phyloP scores from a whole-genome alignment of 2,797 vertebrate species.

The Pogonophryne albipinna region DNA sequence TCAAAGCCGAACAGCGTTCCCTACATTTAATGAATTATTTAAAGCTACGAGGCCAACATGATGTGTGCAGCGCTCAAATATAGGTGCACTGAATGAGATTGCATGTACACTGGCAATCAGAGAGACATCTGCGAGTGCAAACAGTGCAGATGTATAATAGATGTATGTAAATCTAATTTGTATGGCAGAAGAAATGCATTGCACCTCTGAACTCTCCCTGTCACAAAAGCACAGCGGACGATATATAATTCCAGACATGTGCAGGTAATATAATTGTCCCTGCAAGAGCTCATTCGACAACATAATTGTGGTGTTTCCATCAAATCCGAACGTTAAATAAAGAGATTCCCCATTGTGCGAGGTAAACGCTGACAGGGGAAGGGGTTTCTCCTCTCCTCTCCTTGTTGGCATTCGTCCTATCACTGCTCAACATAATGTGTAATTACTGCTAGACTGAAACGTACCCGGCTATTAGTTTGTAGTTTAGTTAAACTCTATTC shows the following conservation, averaged over 20 bases:
- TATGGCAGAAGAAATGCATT: conserved; percentile 8
- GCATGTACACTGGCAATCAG: not conserved
- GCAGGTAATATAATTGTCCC: conserved; percentile 38
- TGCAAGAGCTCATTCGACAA: conserved; percentile 42
- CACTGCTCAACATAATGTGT: not conserved
- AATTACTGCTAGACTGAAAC: not conserved
- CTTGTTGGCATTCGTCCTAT: not conserved
- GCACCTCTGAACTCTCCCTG: conserved; percentile 23
- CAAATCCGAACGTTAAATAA: conserved; percentile 44
- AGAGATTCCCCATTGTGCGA: conserved; percentile 22
- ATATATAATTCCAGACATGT: conserved; percentile 11
- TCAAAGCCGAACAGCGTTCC: conserved; percentile 52
- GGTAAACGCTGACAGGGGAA: conserved; percentile 11
- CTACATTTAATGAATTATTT: conserved; percentile 69
- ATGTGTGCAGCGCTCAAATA: conserved; percentile 38
- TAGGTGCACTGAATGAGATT: conserved; percentile 24
- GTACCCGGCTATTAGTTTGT: no score
- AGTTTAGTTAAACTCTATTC: not conserved
- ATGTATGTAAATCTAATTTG: conserved; percentile 51
- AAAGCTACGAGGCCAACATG: conserved; percentile 48
- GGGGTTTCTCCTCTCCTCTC: no score
- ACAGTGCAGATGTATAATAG: conserved; percentile 31
- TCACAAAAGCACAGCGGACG: conserved; percentile 4
- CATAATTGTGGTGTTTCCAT: conserved; percentile 45
- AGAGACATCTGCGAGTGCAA: conserved; percentile 27